Evolutionary conservation across 2,797 vertebrate species (phyloP).

Genomic region (Pantherophis alleghaniensis): DNA sequence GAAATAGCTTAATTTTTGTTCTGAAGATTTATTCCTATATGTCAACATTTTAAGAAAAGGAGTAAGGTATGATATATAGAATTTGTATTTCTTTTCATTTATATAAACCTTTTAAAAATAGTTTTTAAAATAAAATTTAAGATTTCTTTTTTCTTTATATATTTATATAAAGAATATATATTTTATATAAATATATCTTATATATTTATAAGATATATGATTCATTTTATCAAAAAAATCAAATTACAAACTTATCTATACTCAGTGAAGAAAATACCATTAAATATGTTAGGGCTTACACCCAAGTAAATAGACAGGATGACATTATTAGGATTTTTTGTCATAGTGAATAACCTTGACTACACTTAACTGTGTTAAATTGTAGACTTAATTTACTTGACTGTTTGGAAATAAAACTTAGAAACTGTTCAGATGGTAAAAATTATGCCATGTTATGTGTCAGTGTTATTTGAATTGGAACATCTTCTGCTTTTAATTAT

Average conservation of each 20-base stretch:
- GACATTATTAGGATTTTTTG: background rate
- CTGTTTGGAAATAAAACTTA: conserved; percentile 60
- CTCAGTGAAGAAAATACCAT: background rate
- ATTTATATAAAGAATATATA: conserved; percentile 4
- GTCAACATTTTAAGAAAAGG: conserved; percentile 47
- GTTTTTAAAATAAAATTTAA: background rate
- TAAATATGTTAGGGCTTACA: background rate
- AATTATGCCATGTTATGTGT: conserved; percentile 51
- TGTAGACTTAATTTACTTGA: conserved; percentile 45
- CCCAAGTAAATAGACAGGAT: background rate
- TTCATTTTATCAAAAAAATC: conserved; percentile 58
- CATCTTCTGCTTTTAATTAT: conserved; percentile 58
- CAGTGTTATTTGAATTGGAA: conserved; percentile 38
- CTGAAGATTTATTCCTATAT: background rate
- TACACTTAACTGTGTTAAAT: conserved; percentile 31
- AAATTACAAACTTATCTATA: background rate
- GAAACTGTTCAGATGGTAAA: conserved; percentile 49
- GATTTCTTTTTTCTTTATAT: conserved; percentile 37
- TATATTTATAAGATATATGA: conserved; percentile 47
- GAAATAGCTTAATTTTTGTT: conserved; percentile 47
- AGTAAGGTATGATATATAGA: conserved; percentile 42
- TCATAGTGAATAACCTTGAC: background rate
- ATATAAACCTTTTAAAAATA: conserved; percentile 48
- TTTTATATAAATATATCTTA: background rate
- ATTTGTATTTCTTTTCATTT: conserved; percentile 56